A percentile compares a stretch with the other conserved stretches of the same genome.
phyloP scores from a whole-genome alignment of 2,797 vertebrate species.

The Pristis pectinata region DNA sequence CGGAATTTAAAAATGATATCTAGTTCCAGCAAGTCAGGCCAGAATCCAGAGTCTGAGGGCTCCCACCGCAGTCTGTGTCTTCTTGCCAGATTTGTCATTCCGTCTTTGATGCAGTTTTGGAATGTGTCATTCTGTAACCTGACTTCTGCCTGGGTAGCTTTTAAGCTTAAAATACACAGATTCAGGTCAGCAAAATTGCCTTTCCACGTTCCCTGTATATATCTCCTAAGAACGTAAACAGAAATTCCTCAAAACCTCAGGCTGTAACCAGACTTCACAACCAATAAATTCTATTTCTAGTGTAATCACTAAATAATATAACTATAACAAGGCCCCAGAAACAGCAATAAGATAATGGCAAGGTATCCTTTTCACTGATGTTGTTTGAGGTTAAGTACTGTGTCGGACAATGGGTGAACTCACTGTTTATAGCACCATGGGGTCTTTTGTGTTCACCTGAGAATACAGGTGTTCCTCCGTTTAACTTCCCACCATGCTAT shows the following conservation, averaged over 20 bases:
- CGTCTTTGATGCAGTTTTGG: background rate
- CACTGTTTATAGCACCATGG: background rate
- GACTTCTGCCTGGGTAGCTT: background rate
- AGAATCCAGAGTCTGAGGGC: background rate
- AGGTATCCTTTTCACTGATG: no score
- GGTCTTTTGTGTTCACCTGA: background rate
- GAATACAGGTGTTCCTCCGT: background rate
- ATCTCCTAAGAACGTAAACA: no score
- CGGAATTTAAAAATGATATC: background rate
- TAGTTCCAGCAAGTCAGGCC: background rate
- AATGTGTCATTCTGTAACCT: background rate
- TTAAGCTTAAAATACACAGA: background rate
- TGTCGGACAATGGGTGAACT: background rate
- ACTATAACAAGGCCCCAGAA: background rate
- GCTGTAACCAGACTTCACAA: background rate
- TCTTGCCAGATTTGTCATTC: background rate
- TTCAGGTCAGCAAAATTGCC: background rate
- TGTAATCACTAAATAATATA: background rate
- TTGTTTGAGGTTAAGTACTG: background rate
- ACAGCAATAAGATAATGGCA: no score
- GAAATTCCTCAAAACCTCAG: background rate
- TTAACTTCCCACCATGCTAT: background rate
- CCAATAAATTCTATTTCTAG: background rate
- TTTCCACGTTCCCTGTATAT: background rate
- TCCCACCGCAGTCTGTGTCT: background rate